Evolutionary conservation across 2,113 vertebrate species (phyloP).

Genomic region (Lasiurus borealis): DNA sequence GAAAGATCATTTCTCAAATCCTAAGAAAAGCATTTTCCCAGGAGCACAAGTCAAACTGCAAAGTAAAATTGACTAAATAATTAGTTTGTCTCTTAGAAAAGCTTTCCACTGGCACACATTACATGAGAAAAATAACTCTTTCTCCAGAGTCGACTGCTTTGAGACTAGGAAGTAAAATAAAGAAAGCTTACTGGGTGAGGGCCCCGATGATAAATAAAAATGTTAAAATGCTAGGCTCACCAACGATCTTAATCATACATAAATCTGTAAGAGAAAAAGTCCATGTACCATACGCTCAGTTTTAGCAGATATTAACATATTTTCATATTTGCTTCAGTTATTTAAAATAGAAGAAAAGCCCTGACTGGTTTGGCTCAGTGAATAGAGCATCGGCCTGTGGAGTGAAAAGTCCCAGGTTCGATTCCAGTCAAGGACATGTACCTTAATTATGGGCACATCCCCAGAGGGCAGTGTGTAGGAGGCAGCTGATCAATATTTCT

Average conservation of each 20-base stretch:
- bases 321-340: slow-evolving; percentile 30
- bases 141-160: background rate
- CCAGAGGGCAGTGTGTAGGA: no score
- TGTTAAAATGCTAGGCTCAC: slow-evolving; percentile 19
- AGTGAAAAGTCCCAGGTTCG: no score
- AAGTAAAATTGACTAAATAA: slow-evolving; percentile 52
- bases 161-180: slow-evolving; percentile 44
- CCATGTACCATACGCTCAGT: background rate
- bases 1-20: no score
- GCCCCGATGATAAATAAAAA: background rate
- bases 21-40: no score
- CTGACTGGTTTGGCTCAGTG: no score
- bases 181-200: background rate
- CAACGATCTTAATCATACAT: background rate
- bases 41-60: slow-evolving; percentile 4
- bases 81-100: slow-evolving; percentile 14
- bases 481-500: no score
- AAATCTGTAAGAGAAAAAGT: background rate
- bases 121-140: background rate
- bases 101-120: background rate
- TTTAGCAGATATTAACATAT: slow-evolving; percentile 37
- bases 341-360: slow-evolving; percentile 36
- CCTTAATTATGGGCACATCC: no score
- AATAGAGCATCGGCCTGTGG: no score
- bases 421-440: no score